Percentiles rank a stretch among this genome's conserved stretches.
Conservation (phyloP, 2,797 vertebrate species). For the Trematomus bernacchii region DNA sequence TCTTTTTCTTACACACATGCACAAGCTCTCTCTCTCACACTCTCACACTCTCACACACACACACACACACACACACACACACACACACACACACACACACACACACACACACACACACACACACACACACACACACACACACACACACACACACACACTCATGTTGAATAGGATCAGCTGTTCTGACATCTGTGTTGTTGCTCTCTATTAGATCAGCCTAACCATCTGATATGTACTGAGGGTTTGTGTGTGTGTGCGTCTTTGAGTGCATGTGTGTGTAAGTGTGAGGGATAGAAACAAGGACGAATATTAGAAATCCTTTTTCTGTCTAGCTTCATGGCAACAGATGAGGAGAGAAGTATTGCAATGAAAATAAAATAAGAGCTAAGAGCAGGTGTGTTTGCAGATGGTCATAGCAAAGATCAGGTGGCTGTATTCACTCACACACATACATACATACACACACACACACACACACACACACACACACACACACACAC, state of each 20-base stretch:
- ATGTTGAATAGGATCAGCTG: conserved; percentile 66
- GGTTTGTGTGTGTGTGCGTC: conserved; percentile 13
- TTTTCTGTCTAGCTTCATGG: conserved; percentile 27
- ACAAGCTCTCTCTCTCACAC: too few species aligned
- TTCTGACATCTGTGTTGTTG: conserved; percentile 71
- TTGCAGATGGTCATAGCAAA: conserved; percentile 56
- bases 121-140: background rate
- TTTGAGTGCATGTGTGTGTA: background rate
- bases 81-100: background rate
- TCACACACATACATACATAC: background rate
- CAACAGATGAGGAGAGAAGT: conserved; percentile 34
- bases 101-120: background rate
- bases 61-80: background rate
- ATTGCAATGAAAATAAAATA: conserved; percentile 26
- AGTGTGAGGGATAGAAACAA: background rate
- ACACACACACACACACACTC: conserved; percentile 16
- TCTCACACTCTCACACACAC: background rate
- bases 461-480: conserved; percentile 2
- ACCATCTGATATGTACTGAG: conserved; percentile 50
- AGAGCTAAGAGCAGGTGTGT: conserved; percentile 48
- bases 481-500: background rate
- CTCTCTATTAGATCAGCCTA: conserved; percentile 59
- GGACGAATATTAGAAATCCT: conserved; percentile 2
- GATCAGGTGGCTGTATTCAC: conserved; percentile 34
- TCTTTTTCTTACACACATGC: background rate